phyloP scores from a whole-genome alignment of 92 coral and sea anemone genomes.

The Epizoanthus ramosus region DNA sequence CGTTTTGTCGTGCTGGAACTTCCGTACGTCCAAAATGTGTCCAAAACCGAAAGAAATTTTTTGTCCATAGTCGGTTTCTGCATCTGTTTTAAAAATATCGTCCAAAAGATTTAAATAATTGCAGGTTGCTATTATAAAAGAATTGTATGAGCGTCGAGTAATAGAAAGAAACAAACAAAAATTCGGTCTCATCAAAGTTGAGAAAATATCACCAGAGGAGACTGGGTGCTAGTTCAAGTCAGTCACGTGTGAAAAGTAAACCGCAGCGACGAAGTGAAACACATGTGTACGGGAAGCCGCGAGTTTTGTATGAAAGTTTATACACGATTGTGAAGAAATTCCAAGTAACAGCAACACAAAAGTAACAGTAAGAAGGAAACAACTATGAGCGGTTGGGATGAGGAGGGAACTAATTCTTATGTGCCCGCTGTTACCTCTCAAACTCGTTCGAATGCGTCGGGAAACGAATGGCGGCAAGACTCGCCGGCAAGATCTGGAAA shows the following conservation, averaged over 20 bases:
- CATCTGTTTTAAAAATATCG: no score
- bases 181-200: no score
- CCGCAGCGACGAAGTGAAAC: not conserved
- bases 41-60: no score
- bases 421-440: constrained; percentile 2
- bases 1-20: no score
- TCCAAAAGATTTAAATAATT: no score
- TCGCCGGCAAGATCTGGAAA: constrained; percentile 23
- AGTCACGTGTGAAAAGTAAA: constrained; percentile 21
- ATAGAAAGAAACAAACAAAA: no score
- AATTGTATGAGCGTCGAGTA: no score
- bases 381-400: constrained; percentile 39
- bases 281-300: not conserved
- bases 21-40: no score
- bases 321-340: not conserved
- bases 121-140: no score
- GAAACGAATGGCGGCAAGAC: constrained; percentile 38
- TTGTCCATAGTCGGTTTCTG: no score
- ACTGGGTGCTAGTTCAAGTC: not conserved
- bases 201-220: not conserved
- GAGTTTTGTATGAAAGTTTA: not conserved
- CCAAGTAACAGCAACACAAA: not conserved
- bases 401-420: constrained; percentile 11
- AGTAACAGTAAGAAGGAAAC: not conserved
- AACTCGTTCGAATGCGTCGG: constrained; percentile 13